A percentile compares a stretch with the other conserved stretches of the same genome.
Evolutionary conservation across 1,140 invertebrate species (phyloP).

Genomic region (Cataglyphis hispanica): DNA sequence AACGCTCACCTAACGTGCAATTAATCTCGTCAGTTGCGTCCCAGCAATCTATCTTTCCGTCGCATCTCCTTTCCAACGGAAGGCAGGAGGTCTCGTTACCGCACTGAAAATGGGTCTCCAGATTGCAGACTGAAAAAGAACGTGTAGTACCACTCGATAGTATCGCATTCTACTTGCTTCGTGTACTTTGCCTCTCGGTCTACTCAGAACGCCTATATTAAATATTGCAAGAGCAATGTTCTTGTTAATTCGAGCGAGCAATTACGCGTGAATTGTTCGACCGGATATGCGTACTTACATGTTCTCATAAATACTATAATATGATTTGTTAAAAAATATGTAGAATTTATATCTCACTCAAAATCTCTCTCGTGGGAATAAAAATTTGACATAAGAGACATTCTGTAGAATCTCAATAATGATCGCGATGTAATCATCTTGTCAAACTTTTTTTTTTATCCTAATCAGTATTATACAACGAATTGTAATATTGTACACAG

Average conservation of each 20-base stretch:
- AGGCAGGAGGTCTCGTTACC: slow-evolving; percentile 92
- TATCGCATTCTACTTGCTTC: slow-evolving; percentile 34
- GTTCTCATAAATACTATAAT: neutral
- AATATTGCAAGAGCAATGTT: neutral
- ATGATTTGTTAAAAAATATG: slow-evolving; percentile 8
- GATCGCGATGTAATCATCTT: neutral
- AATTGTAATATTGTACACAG: neutral
- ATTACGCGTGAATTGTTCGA: neutral
- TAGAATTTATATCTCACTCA: neutral
- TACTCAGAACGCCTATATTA: neutral
- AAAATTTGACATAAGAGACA: neutral
- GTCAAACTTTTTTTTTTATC: neutral
- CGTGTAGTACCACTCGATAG: neutral
- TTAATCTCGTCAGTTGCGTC: slow-evolving; percentile 93
- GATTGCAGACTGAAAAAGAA: slow-evolving; percentile 89
- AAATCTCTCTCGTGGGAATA: neutral
- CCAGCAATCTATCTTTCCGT: slow-evolving; percentile 93
- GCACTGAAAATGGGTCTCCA: slow-evolving; percentile 91
- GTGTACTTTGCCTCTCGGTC: slow-evolving; percentile 4
- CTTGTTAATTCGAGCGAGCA: neutral
- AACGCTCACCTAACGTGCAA: slow-evolving; percentile 89
- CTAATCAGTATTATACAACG: neutral
- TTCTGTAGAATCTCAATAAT: too few relatives aligned
- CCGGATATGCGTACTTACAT: neutral
- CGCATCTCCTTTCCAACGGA: slow-evolving; percentile 89